phyloP scores from a whole-genome alignment of 2,797 vertebrate genomes.

The Darevskia nairensis region DNA sequence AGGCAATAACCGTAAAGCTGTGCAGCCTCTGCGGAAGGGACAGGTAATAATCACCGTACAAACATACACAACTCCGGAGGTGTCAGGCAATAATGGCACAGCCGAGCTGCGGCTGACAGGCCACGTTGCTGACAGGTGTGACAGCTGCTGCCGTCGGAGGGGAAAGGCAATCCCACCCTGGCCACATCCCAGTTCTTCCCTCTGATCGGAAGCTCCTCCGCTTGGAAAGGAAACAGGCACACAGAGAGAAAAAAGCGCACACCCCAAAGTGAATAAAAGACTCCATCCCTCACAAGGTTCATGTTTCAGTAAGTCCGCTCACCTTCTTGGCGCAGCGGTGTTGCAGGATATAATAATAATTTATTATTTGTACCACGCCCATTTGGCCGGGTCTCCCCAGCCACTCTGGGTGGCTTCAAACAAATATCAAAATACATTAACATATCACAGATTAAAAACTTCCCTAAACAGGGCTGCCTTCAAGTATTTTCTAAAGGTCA shows the following conservation, averaged over 20 bases:
- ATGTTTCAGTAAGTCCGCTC: not conserved
- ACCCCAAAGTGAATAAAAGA: not conserved
- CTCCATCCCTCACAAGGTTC: not conserved
- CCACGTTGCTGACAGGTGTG: constrained; percentile 17
- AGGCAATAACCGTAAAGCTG: constrained; percentile 30
- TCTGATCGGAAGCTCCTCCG: not conserved
- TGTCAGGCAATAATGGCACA: constrained; percentile 29
- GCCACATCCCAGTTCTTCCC: not conserved
- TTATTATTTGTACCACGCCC: no score
- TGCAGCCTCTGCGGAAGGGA: constrained; percentile 31
- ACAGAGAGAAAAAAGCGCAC: not conserved
- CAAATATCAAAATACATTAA: no score
- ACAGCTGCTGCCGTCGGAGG: constrained; percentile 19
- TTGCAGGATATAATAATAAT: no score
- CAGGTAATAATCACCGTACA: not conserved
- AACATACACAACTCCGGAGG: constrained; percentile 32
- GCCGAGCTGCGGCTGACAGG: constrained; percentile 30
- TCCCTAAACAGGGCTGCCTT: no score
- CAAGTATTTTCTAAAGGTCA: no score
- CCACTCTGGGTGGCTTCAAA: no score
- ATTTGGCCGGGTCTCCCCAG: no score
- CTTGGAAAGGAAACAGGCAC: not conserved
- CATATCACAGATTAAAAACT: no score
- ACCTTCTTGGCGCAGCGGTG: no score
- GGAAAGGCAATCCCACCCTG: not conserved